Percentiles rank a stretch among this genome's conserved stretches.
These are phyloP conservation scores for Gortyna flavago DNA, from an alignment of 2,888 invertebrate genomes.

Conservation along the genomic window DNA sequence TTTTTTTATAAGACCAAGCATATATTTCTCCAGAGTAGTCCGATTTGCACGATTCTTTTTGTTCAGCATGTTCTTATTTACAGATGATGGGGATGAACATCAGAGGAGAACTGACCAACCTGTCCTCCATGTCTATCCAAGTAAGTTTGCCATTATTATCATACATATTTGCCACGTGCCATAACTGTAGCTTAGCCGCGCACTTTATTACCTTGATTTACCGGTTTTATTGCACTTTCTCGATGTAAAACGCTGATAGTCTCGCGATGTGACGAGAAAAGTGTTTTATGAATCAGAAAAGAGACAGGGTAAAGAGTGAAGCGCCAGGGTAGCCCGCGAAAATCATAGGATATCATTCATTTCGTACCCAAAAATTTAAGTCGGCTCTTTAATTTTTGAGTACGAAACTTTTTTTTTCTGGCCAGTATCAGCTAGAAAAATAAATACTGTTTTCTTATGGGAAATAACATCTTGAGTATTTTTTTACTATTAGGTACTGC, in stretches of 20 bases:
- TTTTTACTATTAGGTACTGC: too few species aligned
- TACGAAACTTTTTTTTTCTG: too few species aligned
- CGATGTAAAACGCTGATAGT: background rate
- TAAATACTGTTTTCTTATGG: too few species aligned
- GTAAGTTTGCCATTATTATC: constrained; percentile 66
- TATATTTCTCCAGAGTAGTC: too few species aligned
- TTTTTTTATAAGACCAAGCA: too few species aligned
- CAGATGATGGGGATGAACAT: constrained; percentile 94
- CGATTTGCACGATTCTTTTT: background rate
- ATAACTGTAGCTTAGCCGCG: background rate
- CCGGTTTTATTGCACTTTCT: constrained; percentile 9
- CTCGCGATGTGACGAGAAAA: background rate
- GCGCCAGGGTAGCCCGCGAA: background rate
- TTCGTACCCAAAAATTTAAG: too few species aligned
- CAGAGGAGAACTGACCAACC: constrained; percentile 94
- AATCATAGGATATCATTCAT: background rate
- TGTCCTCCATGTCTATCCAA: constrained; percentile 78
- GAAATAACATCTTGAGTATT: too few species aligned
- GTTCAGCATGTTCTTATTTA: constrained; percentile 43
- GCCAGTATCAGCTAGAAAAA: too few species aligned
- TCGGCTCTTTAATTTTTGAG: too few species aligned
- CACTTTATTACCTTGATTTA: background rate
- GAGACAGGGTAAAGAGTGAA: background rate
- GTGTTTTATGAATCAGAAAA: background rate
- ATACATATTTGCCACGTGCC: background rate